phyloP scores from a whole-genome alignment of 2,797 vertebrate genomes.

The Fringilla coelebs region DNA sequence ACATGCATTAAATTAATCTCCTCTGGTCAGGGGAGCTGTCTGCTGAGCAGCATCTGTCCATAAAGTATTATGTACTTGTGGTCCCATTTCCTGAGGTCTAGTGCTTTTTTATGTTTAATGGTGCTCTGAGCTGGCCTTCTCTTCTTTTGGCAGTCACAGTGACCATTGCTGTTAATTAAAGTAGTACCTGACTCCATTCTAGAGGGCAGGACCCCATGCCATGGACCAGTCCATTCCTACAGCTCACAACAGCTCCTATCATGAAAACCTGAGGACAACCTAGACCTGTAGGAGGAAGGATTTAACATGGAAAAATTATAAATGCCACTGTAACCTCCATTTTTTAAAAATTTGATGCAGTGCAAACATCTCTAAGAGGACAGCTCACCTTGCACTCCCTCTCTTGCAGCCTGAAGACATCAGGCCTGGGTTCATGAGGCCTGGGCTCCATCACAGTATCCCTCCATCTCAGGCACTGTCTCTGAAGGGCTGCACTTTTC shows the following conservation, averaged over 20 bases:
- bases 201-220: background rate
- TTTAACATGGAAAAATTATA: background rate
- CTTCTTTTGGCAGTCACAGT: background rate
- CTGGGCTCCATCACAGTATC: background rate
- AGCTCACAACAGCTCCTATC: background rate
- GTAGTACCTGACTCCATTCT: background rate
- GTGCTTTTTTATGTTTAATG: conserved; percentile 19
- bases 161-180: background rate
- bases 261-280: background rate
- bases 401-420: background rate
- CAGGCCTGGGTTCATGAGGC: background rate
- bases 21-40: conserved; percentile 1
- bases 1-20: conserved; percentile 25
- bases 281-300: background rate
- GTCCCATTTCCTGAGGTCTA: conserved; percentile 15
- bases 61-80: conserved; percentile 26
- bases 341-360: background rate
- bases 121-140: background rate
- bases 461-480: background rate
- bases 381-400: background rate
- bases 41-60: background rate
- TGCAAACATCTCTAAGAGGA: background rate
- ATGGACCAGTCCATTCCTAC: background rate
- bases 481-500: background rate
- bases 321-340: background rate